These are phyloP conservation scores for Epinephelus cyanopodus DNA, from an alignment of 2,113 vertebrate genomes.

Conservation along the genomic window DNA sequence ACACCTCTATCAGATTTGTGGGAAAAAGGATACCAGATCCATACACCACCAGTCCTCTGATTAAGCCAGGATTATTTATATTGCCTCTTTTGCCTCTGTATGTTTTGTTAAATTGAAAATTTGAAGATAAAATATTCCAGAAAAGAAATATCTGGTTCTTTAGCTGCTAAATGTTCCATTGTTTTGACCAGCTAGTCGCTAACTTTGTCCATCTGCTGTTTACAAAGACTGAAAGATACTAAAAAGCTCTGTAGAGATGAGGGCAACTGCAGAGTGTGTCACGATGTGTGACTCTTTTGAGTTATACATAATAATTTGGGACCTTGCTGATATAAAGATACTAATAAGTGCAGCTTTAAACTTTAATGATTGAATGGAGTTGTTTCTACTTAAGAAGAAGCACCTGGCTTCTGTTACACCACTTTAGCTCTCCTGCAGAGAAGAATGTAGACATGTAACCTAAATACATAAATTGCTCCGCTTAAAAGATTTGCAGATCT, in stretches of 20 bases:
- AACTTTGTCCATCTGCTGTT: too few species aligned
- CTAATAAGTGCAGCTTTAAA: conserved; percentile 4
- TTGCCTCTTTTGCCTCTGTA: too few species aligned
- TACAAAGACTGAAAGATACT: too few species aligned
- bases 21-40: too few species aligned
- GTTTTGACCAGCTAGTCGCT: too few species aligned
- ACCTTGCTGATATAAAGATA: background rate
- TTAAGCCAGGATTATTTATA: too few species aligned
- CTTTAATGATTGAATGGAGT: background rate
- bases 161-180: too few species aligned
- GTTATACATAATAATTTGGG: background rate
- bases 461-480: conserved; percentile 29
- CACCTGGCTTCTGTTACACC: background rate
- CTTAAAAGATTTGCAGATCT: conserved; percentile 6
- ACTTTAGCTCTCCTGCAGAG: background rate
- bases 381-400: background rate
- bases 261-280: background rate
- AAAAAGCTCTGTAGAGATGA: background rate
- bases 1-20: too few species aligned
- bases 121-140: too few species aligned
- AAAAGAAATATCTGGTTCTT: too few species aligned
- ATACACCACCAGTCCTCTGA: too few species aligned
- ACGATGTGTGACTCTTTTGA: background rate
- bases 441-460: background rate
- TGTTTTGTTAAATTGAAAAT: too few species aligned